Conservation (phyloP, 2,888 invertebrate species). For the Hipparchia sbordonii region DNA sequence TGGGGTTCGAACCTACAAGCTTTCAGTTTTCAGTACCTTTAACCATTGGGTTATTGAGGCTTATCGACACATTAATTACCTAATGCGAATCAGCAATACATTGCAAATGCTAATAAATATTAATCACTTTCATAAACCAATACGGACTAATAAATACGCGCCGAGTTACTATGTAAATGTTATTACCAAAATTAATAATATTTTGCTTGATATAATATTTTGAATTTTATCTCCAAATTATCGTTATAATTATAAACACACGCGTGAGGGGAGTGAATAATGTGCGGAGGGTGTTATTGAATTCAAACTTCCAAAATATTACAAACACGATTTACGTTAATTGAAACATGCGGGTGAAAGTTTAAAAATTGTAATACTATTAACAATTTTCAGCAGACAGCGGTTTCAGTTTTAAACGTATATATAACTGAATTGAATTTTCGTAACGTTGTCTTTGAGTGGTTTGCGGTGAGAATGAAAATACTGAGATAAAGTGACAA, state of each 20-base stretch:
- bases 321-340: too few species aligned
- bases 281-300: neutral
- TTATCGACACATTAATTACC: neutral
- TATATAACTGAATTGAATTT: too few species aligned
- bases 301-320: neutral
- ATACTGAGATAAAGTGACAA: too few species aligned
- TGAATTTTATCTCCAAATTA: neutral
- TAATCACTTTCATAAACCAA: slow-evolving; percentile 1
- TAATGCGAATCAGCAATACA: neutral
- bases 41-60: too few species aligned
- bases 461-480: too few species aligned
- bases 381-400: too few species aligned
- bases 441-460: too few species aligned
- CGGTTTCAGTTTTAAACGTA: too few species aligned
- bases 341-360: too few species aligned
- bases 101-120: neutral
- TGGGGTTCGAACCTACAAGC: too few species aligned
- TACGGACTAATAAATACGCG: slow-evolving; percentile 1
- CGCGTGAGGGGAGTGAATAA: neutral
- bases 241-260: neutral
- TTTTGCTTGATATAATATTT: neutral
- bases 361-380: too few species aligned
- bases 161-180: neutral
- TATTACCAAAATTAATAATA: neutral
- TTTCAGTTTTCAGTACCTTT: too few species aligned